These are phyloP conservation scores for Ahaetulla prasina DNA, from an alignment of 2,113 vertebrate genomes.

Conservation along the genomic window DNA sequence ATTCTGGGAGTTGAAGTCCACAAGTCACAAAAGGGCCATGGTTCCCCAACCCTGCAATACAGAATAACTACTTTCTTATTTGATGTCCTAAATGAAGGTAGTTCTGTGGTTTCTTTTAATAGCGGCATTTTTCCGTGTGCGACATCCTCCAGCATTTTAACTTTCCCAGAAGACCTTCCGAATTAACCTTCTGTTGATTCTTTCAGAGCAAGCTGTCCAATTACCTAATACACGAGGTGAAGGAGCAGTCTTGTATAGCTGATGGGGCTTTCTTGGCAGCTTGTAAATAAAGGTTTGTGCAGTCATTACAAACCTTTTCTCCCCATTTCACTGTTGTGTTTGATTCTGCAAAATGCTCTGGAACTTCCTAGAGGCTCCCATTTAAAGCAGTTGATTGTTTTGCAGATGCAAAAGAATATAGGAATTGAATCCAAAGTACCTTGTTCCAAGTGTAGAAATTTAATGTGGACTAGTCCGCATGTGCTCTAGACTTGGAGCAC, in stretches of 20 bases:
- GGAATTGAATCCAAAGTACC: not conserved
- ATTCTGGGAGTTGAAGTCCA: not conserved
- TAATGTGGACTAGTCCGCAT: not conserved
- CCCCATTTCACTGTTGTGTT: not conserved
- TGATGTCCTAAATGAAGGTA: conserved; percentile 41
- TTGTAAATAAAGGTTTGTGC: not conserved
- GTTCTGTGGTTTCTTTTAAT: conserved; percentile 25
- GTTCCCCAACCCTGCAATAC: conserved; percentile 21
- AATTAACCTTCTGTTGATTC: conserved; percentile 18
- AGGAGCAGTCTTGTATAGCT: conserved; percentile 32
- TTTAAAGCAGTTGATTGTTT: not conserved
- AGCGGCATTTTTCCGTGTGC: conserved; percentile 13
- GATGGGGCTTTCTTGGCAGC: not conserved
- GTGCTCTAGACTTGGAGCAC: not conserved
- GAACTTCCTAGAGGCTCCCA: not conserved
- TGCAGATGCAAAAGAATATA: not conserved
- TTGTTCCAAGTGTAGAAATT: not conserved
- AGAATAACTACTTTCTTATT: conserved; percentile 56
- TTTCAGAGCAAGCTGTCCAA: conserved; percentile 2
- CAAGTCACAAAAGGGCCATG: not conserved
- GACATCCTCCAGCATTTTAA: not conserved
- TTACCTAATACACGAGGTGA: conserved; percentile 13
- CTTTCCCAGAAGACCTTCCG: not conserved
- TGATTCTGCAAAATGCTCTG: not conserved
- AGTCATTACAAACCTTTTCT: not conserved